These are phyloP conservation scores for Pediacus dermestoides DNA, from an alignment of 2,888 invertebrate species.

Conservation along the genomic window DNA sequence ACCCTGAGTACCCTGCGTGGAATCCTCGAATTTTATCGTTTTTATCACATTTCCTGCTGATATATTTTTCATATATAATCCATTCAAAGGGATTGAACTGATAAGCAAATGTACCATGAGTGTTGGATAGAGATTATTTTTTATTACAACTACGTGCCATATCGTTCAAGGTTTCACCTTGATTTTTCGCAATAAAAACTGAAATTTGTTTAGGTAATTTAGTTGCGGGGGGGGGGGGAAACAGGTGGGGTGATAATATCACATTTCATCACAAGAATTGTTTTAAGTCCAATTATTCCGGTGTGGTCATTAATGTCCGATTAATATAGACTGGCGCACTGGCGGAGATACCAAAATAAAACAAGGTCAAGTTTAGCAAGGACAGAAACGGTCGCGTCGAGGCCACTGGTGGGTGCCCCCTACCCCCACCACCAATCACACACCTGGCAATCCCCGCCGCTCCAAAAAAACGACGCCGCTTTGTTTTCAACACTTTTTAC, in stretches of 20 bases:
- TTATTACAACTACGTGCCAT: constrained; percentile 13
- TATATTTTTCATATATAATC: too few relatives aligned
- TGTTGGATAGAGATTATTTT: constrained; percentile 16
- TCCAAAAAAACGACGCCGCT: constrained; percentile 2
- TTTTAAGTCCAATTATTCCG: too few relatives aligned
- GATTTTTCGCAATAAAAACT: too few relatives aligned
- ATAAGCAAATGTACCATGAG: constrained; percentile 16
- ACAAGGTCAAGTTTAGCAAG: constrained; percentile 52
- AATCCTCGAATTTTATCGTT: too few relatives aligned
- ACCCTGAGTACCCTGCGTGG: too few relatives aligned
- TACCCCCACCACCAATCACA: constrained; percentile 22
- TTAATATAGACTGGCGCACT: too few relatives aligned
- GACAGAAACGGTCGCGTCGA: constrained; percentile 40
- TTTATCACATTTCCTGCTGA: too few relatives aligned
- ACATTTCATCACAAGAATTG: background rate
- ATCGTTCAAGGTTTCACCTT: constrained; percentile 16
- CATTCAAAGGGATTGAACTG: constrained; percentile 11
- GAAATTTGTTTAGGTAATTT: background rate
- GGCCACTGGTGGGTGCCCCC: constrained; percentile 29
- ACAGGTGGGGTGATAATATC: constrained; percentile 8
- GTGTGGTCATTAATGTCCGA: too few relatives aligned
- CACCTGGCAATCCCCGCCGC: constrained; percentile 14
- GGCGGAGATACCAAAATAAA: constrained; percentile 46
- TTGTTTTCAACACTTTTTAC: too few relatives aligned
- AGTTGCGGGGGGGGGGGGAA: constrained; percentile 7